Evolutionary conservation across 2,797 vertebrate species (phyloP).

Genomic region (Eulemur rubriventer): DNA sequence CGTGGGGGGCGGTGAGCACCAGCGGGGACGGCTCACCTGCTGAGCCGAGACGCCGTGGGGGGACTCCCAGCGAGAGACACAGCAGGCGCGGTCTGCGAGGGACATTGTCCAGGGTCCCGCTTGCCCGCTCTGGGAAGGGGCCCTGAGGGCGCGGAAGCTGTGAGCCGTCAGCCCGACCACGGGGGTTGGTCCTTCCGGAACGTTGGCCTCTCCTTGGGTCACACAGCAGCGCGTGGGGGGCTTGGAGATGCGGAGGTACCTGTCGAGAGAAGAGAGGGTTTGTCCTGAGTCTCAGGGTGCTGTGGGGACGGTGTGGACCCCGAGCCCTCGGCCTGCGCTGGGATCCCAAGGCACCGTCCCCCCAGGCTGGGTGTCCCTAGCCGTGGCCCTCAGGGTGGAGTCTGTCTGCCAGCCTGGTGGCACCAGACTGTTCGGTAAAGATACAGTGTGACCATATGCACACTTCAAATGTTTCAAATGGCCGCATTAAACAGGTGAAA

Average conservation of each 20-base stretch:
- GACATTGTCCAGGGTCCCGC: not conserved
- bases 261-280: not conserved
- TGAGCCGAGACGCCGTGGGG: not conserved
- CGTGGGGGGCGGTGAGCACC: not conserved
- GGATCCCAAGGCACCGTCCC: no score
- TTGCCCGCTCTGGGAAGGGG: not conserved
- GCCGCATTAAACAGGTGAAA: not conserved
- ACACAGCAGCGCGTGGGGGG: not conserved
- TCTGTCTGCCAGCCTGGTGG: not conserved
- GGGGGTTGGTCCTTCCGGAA: not conserved
- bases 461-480: not conserved
- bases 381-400: not conserved
- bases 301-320: no score
- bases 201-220: not conserved
- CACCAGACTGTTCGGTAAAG: not conserved
- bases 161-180: not conserved
- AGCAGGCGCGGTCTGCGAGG: not conserved
- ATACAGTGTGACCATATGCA: accelerated
- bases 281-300: not conserved
- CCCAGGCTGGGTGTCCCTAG: not conserved
- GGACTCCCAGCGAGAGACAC: no score
- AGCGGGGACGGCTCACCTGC: not conserved
- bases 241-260: not conserved
- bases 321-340: not conserved
- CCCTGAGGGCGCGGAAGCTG: not conserved